Base-by-base conservation (phyloP, 2,888 invertebrate genomes). In the Strigamia crassipes region DNA sequence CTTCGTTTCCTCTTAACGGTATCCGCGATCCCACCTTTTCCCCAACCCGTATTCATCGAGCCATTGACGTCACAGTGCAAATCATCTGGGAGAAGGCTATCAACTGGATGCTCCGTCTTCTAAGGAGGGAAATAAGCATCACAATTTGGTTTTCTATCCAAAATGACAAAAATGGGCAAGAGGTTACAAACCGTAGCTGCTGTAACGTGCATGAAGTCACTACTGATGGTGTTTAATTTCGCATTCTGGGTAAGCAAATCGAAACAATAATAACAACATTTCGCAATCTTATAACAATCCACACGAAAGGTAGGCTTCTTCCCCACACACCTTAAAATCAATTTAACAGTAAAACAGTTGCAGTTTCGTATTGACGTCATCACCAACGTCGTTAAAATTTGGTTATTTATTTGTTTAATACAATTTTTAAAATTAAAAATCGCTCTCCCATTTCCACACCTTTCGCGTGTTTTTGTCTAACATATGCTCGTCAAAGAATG, bases 171-270 rank as follows among this genome's bases (percentile, higher is more conserved):
- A 83, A 93, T 93, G 93, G 92, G 92, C n/a, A 92, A 92, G 86
- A 91, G 92, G 86, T 89, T 93, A 84, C 92, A 93, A 87, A 92
- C 92, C 84, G 91, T 92, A 84, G 93, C 94, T 66, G 92, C 93
- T 38, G 92, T 93, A 88, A 92, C 93, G 84, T 94, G 93, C 87
- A 91, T 94, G 89, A 94, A 94, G 87, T 92, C 92, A 0, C 89
- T 94, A 61, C 89, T 95, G 83, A 93, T 94, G 90, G 89, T 93
- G 81, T 94, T 94, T 89, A 95, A 94, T 88, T 90, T 94, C 85
- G 89, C 92, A 38, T 94, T 94, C 88, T 94, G 93, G 94, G 95
- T 95, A 88, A 92, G 93, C 90, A 18, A 5, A 79, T 18, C 4
- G 3, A 66, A 77, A 15, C 4, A 46, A 46, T 15, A 46, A 46